These are phyloP conservation scores for Imbricaverruca yamaguchii DNA, from an alignment of 2,888 invertebrate species.

Conservation along the genomic window DNA sequence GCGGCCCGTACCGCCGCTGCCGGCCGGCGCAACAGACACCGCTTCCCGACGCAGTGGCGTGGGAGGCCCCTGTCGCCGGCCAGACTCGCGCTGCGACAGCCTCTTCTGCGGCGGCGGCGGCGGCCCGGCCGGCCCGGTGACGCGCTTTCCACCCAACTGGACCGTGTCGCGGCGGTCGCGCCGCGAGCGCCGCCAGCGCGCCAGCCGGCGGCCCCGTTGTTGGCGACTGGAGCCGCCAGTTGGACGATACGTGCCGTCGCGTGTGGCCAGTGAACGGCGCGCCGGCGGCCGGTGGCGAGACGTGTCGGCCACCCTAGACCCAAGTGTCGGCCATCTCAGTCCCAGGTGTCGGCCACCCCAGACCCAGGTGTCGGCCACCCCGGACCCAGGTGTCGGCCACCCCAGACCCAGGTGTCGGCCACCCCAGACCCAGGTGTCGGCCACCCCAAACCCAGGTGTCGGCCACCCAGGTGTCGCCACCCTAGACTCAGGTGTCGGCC, in stretches of 20 bases:
- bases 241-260: neutral
- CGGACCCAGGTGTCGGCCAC: no score
- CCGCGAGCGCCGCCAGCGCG: neutral
- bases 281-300: neutral
- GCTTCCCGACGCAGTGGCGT: neutral
- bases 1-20: no score
- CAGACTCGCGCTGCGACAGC: neutral
- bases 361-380: no score
- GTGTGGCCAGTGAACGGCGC: neutral
- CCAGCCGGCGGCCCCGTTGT: neutral
- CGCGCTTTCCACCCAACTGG: slow-evolving; percentile 10
- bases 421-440: no score
- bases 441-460: no score
- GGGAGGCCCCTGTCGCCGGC: neutral
- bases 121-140: neutral
- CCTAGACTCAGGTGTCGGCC: no score
- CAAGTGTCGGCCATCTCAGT: no score
- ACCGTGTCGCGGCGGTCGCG: neutral
- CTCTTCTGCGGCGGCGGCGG: neutral
- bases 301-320: neutral
- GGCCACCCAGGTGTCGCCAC: no score
- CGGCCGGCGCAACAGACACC: no score
- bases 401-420: no score
- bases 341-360: no score
- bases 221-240: neutral